Percentiles rank a stretch among this genome's conserved stretches.
phyloP scores from a whole-genome alignment of 2,888 invertebrate species.

The Melieria picta region DNA sequence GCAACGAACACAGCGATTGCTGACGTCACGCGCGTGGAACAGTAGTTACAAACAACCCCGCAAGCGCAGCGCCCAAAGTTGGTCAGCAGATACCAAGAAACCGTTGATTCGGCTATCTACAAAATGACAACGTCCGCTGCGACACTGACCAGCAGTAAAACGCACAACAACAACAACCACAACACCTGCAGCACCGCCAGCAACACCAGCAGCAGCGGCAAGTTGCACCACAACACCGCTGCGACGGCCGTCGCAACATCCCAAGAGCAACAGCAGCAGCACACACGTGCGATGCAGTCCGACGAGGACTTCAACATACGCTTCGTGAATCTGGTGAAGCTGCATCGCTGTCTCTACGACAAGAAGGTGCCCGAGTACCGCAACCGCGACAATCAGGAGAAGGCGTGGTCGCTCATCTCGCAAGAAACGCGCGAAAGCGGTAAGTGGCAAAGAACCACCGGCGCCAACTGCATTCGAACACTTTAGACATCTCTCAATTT shows the following conservation, averaged over 20 bases:
- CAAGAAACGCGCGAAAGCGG: conserved; percentile 64
- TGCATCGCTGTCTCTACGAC: conserved; percentile 68
- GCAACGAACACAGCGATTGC: not conserved
- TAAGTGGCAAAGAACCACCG: conserved; percentile 44
- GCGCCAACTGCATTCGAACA: no score
- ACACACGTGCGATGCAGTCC: conserved; percentile 64
- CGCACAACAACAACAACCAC: not conserved
- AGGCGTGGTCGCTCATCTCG: conserved; percentile 63
- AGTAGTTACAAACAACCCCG: not conserved
- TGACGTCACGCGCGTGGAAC: not conserved
- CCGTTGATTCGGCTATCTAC: not conserved
- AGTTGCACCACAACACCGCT: conserved; percentile 32
- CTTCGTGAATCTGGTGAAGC: conserved; percentile 68
- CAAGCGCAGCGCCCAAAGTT: conserved; percentile 1
- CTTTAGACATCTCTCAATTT: no score
- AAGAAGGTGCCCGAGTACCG: conserved; percentile 67
- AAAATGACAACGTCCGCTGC: conserved; percentile 18
- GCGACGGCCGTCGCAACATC: conserved; percentile 35
- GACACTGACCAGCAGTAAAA: conserved; percentile 24
- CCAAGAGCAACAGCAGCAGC: conserved; percentile 26
- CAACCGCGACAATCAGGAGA: conserved; percentile 66
- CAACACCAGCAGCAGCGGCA: conserved; percentile 42
- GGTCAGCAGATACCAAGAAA: conserved; percentile 1
- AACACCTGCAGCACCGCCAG: conserved; percentile 36
- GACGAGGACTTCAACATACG: conserved; percentile 66